These are phyloP conservation scores for Aethes cnicana DNA, from an alignment of 2,888 invertebrate genomes.

Conservation along the genomic window DNA sequence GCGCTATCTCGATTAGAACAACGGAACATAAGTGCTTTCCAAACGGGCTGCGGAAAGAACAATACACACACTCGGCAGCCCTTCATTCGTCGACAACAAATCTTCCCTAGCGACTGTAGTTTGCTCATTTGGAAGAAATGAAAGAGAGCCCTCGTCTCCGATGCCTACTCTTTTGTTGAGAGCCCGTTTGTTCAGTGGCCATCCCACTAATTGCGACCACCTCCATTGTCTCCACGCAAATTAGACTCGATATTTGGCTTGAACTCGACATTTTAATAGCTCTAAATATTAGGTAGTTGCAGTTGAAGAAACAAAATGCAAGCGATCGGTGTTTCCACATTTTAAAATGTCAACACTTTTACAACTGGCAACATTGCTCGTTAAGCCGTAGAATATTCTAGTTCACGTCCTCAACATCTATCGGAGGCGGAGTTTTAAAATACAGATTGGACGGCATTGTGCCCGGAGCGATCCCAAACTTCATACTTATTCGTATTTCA, in stretches of 20 bases:
- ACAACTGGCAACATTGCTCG: no score
- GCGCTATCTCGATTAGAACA: slow-evolving; percentile 72
- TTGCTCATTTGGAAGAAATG: slow-evolving; percentile 82
- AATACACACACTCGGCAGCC: slow-evolving; percentile 68
- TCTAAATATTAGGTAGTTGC: slow-evolving; percentile 24
- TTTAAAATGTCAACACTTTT: no score
- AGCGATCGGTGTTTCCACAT: no score
- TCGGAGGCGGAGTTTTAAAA: slow-evolving; percentile 24
- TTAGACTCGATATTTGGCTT: slow-evolving; percentile 69
- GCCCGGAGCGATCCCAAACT: slow-evolving; percentile 31
- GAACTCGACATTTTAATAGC: slow-evolving; percentile 49
- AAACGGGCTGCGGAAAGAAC: slow-evolving; percentile 67
- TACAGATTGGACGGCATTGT: slow-evolving; percentile 25
- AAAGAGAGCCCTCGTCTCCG: slow-evolving; percentile 67
- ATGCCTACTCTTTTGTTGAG: slow-evolving; percentile 72
- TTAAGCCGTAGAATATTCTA: slow-evolving; percentile 21
- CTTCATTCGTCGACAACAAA: slow-evolving; percentile 73
- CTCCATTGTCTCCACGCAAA: slow-evolving; percentile 72
- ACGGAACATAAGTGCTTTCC: slow-evolving; percentile 71
- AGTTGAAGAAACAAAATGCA: no score
- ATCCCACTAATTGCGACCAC: slow-evolving; percentile 80
- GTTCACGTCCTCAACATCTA: slow-evolving; percentile 13
- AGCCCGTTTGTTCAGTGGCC: slow-evolving; percentile 77
- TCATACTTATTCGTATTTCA: slow-evolving; percentile 31
- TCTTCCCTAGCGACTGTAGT: slow-evolving; percentile 74